These are phyloP conservation scores for Eucera pruinosa DNA, from an alignment of 2,888 invertebrate species.

Conservation along the genomic window DNA sequence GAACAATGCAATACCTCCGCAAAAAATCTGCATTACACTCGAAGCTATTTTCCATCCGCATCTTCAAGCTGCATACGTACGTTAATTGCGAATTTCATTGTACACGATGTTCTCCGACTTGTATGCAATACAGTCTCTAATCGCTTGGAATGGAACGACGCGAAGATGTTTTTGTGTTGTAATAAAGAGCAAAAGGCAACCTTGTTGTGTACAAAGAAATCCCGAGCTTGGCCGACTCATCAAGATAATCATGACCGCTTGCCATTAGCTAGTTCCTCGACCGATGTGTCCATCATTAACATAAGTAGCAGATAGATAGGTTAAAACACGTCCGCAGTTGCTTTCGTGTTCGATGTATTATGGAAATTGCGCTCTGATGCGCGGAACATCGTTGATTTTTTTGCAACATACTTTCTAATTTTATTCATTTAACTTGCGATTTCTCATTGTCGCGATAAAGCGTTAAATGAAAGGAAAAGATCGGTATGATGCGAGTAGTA, in stretches of 20 bases:
- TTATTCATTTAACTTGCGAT: neutral
- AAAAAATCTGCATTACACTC: neutral
- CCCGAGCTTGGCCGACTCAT: slow-evolving; percentile 34
- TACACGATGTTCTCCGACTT: neutral
- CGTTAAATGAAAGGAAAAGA: too few relatives aligned
- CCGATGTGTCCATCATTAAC: slow-evolving; percentile 64
- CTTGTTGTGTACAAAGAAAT: slow-evolving; percentile 41
- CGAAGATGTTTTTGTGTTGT: slow-evolving; percentile 30
- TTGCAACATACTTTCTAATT: slow-evolving; percentile 38
- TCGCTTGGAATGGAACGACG: neutral
- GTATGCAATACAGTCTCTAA: neutral
- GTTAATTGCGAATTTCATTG: slow-evolving; percentile 27
- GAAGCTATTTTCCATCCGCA: slow-evolving; percentile 13
- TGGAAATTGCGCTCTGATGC: slow-evolving; percentile 59
- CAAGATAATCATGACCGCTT: slow-evolving; percentile 59
- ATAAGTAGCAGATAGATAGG: slow-evolving; percentile 65
- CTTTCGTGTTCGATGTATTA: slow-evolving; percentile 50
- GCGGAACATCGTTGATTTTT: slow-evolving; percentile 40
- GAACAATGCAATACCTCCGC: neutral
- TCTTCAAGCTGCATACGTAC: slow-evolving; percentile 3
- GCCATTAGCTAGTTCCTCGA: slow-evolving; percentile 59
- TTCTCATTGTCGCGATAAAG: too few relatives aligned
- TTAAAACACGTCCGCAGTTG: slow-evolving; percentile 55
- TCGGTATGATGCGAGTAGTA: too few relatives aligned
- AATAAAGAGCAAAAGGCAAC: slow-evolving; percentile 19